Conservation (phyloP, 1,140 invertebrate species). For the Cotesia glomerata region DNA sequence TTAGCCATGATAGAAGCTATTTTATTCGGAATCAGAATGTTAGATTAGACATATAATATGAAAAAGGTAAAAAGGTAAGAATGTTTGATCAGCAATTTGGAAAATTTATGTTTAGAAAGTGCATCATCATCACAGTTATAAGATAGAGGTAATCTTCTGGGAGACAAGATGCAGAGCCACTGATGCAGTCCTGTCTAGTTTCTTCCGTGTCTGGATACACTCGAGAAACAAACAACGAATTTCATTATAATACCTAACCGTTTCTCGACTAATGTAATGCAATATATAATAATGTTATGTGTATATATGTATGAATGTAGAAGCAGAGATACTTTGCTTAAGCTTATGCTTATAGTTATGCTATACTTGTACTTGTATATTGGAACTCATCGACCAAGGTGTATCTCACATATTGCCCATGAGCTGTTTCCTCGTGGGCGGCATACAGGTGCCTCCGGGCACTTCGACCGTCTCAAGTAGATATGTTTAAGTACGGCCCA, state of each 20-base stretch:
- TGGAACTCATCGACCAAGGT: background rate
- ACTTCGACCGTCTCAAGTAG: constrained; percentile 32
- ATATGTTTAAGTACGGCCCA: constrained; percentile 17
- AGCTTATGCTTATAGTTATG: no score
- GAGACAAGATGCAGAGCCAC: background rate
- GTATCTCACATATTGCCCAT: constrained; percentile 23
- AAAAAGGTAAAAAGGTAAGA: background rate
- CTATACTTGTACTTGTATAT: background rate
- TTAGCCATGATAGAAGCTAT: background rate
- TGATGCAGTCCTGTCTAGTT: background rate
- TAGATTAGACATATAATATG: constrained; percentile 14
- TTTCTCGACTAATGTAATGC: constrained; percentile 3
- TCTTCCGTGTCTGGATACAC: constrained; percentile 6
- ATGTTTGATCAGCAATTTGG: constrained; percentile 18
- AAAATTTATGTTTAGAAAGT: constrained; percentile 21
- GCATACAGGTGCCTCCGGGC: constrained; percentile 54
- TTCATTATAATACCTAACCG: constrained; percentile 23
- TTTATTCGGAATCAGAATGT: background rate
- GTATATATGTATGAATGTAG: background rate
- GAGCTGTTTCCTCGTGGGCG: constrained; percentile 50
- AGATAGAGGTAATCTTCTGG: constrained; percentile 9
- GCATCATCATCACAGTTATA: background rate
- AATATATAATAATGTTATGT: no score
- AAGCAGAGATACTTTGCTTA: no score
- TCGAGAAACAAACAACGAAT: constrained; percentile 7